Base-by-base conservation (phyloP, 2,797 vertebrate genomes). In the Poecilia picta region DNA sequence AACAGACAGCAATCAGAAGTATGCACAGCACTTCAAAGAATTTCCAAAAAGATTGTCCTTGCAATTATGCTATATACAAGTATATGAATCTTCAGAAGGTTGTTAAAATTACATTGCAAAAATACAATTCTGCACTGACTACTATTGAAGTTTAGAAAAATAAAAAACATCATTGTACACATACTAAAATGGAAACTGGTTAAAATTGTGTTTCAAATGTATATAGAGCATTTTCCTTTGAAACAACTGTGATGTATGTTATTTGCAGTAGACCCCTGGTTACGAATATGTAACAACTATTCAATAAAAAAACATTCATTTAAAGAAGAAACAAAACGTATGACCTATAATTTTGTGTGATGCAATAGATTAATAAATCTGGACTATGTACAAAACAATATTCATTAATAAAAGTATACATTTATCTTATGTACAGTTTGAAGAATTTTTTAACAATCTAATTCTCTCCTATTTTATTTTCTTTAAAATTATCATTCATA, bases 371-470 rank as follows among this genome's bases (percentile, higher is more conserved):
- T 89, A 91, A 94, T 95, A 95, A 92, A 94, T 95, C 91, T 95
- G 89, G 89, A 91, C 93, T 96, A 96, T 96, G 85, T 96, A 96
- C 96, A 96, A 94, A 93, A 93, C 86, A 91, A 94, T 86, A 94
- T 91, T 92, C 93, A 95, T 92, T 94, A 94, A 91, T 59, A 77
- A 96, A 91, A 95, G 94, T 94, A 96, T 93, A 95, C 93, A 91
- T 94, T 90, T 78, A 92, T 96, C 94, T 95, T 96, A 96, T 96
- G 96, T 96, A 96, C 96, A 96, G 73, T 95, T 93, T 89, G 77
- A 94, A 91, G 80, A 85, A 83, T 92, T 91, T 94, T 92, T 91
- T 88, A 94, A 94, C 92, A 93, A 86, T 91, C 89, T 92, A 85
- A 92, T 94, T 87, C 83, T 91, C 88, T 89, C 74, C 74, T 85